Percentiles rank a stretch among this genome's conserved stretches.
These are phyloP conservation scores for Nineta flava DNA, from an alignment of 2,888 invertebrate genomes.

Conservation along the genomic window DNA sequence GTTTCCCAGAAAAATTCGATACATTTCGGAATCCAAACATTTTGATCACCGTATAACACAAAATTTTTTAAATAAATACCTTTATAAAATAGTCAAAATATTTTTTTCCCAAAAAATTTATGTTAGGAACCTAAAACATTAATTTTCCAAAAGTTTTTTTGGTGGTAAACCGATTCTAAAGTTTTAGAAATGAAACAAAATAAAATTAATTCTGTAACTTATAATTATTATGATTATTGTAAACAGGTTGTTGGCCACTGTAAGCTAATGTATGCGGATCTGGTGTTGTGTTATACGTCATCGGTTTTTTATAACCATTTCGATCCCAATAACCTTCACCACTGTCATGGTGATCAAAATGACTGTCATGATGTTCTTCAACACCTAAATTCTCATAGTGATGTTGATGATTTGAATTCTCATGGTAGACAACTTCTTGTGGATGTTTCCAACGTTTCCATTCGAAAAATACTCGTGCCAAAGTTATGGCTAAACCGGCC, in stretches of 20 bases:
- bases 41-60: too few species aligned
- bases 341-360: background rate
- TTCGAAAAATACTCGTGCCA: background rate
- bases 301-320: background rate
- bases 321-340: background rate
- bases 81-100: too few species aligned
- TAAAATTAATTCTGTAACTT: too few species aligned
- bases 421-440: background rate
- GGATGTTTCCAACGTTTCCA: background rate
- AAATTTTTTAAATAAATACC: too few species aligned
- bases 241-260: background rate
- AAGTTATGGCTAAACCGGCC: background rate
- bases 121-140: too few species aligned
- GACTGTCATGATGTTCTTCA: background rate
- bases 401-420: background rate
- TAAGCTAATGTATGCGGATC: background rate
- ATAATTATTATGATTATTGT: too few species aligned
- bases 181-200: too few species aligned
- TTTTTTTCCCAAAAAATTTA: too few species aligned
- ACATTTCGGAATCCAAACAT: too few species aligned
- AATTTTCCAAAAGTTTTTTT: too few species aligned
- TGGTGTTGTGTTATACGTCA: background rate
- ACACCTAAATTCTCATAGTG: background rate
- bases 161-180: too few species aligned
- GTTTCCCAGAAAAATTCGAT: too few species aligned